Base-by-base conservation (phyloP, 2,888 invertebrate genomes). In the Galeopsomyia nigrocyanea region DNA sequence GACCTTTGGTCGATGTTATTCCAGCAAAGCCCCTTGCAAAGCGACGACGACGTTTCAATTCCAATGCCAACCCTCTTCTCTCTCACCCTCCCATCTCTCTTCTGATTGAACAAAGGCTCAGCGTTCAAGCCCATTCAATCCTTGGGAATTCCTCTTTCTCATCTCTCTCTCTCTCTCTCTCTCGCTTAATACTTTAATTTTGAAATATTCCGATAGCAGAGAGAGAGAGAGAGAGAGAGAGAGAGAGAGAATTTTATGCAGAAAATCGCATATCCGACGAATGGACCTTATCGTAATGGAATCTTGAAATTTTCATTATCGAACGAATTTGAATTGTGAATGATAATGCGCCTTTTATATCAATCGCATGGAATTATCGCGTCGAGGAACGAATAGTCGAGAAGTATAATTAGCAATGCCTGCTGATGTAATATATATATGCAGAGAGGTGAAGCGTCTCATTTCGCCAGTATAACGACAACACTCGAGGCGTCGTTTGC, bases 81-180 rank as follows among this genome's bases (percentile, higher is more conserved):
- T 61, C 31, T 31, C 31, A 5, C 7, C 31, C 31, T 31, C 39
- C 1, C 39, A 3, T 39, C 7, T 39, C 39, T 39, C 55, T 22
- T n/a, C 50, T 69, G 68, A 69, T 69, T 69, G 62, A 69, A 69
- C 68, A 69, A 69, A 63, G 62, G 62, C 68, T 62, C 26, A 49
- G 56, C 62, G 3, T 49, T 50, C 49, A 68, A 69, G 56, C 56
- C 68, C 50, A 69, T 69, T 69, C 62, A 68, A 53, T 61, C 47
- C 61, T 39, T 26, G 53, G 22, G 62, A 62, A 56, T 50, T 57
- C 63, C 55, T 39, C 50, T 61, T 22, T 13, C 39, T 39, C 39
- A 39, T 39, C 13, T 39, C 31, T 47, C 46, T 3, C n/a, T n/a
- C n/a, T n/a, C n/a, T n/a, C n/a, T n/a, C n/a, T n/a, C n/a, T n/a